Evolutionary conservation across 2,797 vertebrate genomes (phyloP), one percentile per base, ranked within the genome.

Genomic region (Tauraco hartlaubi): DNA sequence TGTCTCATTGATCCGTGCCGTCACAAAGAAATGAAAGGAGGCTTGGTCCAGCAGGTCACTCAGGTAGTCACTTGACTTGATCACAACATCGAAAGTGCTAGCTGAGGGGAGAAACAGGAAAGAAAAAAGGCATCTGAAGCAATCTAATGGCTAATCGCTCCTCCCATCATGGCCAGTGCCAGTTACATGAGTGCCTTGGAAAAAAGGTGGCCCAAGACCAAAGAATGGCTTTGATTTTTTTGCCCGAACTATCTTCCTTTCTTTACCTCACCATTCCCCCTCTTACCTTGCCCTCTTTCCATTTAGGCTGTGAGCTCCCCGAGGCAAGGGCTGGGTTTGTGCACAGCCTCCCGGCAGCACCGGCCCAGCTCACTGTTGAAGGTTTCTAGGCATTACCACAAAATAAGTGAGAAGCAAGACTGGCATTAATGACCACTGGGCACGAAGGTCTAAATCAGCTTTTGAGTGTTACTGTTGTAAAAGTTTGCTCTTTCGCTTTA

Each of bases 11-110:
- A 99, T 97, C 37, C 99, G 99, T 1, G 99, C 99, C 0, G 99
- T 99, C 75, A 98, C 97, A 15, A 99, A 99, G 97, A 99, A 99
- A 96, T 99, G 98, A 55, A 99, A 98, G 94, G 98, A 99, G 12
- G 98, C 98, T 97, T 99, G 99, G 72, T 99, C 99, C 97, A 99
- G 98, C 96, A 99, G 98, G 37, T 98, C 97, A 48, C 69, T 97
- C 98, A 99, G 98, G 97, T 99, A 99, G 69, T 98, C 97, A 0
- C 96, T 96, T 0, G 98, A 97, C 82, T 96, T 96, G 52, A 99
- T 96, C 39, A 59, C 12, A 66, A 99, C 94, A 28, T 97, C 90
- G 12, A 98, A 98, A 79, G 95, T 96, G 35, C 93, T 97, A 89
- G 94, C 99, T 99, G 95, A 97, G 93, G 91, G 64, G 72, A 95